phyloP scores from a whole-genome alignment of 2,113 vertebrate genomes.

The Epinephelus cyanopodus region DNA sequence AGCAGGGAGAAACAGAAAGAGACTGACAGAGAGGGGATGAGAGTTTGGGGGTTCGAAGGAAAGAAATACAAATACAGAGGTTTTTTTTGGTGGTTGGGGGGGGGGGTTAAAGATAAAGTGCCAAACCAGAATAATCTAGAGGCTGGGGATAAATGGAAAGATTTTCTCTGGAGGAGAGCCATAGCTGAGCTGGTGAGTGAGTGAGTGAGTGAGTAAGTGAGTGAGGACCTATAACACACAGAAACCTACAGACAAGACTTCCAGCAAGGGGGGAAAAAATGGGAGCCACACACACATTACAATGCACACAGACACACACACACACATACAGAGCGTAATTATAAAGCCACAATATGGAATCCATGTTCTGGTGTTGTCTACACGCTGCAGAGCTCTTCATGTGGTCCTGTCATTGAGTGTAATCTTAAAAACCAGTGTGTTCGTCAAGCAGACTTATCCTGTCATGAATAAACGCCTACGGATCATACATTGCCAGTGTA shows the following conservation, averaged over 20 bases:
- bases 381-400: slow-evolving; percentile 29
- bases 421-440: slow-evolving; percentile 29
- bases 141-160: slow-evolving; percentile 50
- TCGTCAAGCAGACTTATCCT: slow-evolving; percentile 27
- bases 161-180: slow-evolving; percentile 51
- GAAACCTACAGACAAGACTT: slow-evolving; percentile 43
- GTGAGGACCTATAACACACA: slow-evolving; percentile 46
- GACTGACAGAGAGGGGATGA: slow-evolving; percentile 33
- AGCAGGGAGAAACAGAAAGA: slow-evolving; percentile 55
- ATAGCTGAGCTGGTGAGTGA: slow-evolving; percentile 47
- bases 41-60: slow-evolving; percentile 41
- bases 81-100: not conserved
- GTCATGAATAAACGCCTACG: not conserved
- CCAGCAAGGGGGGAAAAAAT: slow-evolving; percentile 13
- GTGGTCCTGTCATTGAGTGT: slow-evolving; percentile 38
- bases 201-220: slow-evolving; percentile 37
- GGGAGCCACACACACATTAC: not conserved
- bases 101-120: slow-evolving; percentile 11
- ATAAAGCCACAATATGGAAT: slow-evolving; percentile 45
- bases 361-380: slow-evolving; percentile 51
- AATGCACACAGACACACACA: slow-evolving; percentile 8
- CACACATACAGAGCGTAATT: slow-evolving; percentile 4
- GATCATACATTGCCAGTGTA: not conserved
- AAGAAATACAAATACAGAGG: slow-evolving; percentile 49
- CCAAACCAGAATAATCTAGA: slow-evolving; percentile 57